Conservation (phyloP, 2,888 invertebrate genomes). For the Spialia ferax region DNA sequence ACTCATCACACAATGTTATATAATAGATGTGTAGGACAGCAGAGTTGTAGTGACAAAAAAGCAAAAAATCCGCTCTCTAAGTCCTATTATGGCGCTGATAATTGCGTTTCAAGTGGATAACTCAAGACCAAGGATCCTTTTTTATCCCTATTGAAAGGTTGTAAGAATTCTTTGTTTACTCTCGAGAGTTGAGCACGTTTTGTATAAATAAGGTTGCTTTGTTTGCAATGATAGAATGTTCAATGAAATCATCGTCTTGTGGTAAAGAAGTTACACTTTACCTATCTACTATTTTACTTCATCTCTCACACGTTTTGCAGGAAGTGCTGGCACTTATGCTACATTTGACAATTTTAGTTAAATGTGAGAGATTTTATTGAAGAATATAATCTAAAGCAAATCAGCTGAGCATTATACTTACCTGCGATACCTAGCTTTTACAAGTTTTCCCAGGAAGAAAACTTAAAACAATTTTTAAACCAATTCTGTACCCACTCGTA, state of each 20-base stretch:
- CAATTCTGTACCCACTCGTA: background rate
- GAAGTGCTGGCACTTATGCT: no score
- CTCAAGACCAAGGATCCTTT: constrained; percentile 53
- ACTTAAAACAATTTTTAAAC: background rate
- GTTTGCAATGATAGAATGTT: constrained; percentile 14
- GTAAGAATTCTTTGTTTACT: constrained; percentile 66
- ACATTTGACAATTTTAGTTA: no score
- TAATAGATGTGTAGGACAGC: constrained; percentile 18
- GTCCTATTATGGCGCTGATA: constrained; percentile 64
- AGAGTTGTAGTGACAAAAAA: constrained; percentile 40
- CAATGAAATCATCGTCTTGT: constrained; percentile 3
- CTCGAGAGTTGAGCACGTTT: constrained; percentile 54
- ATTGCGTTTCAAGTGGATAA: constrained; percentile 68
- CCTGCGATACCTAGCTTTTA: no score
- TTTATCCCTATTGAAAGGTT: constrained; percentile 65
- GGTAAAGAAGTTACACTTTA: no score
- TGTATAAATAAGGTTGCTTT: constrained; percentile 11
- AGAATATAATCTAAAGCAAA: no score
- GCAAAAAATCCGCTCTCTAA: constrained; percentile 45
- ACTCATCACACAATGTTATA: background rate
- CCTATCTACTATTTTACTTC: no score
- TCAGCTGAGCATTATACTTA: no score
- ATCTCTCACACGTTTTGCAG: no score
- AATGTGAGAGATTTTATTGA: no score
- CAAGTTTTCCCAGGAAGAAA: no score